Percentiles rank a stretch among this genome's conserved stretches.
phyloP scores from a whole-genome alignment of 2,888 invertebrate species.

The Andrena trimmerana region DNA sequence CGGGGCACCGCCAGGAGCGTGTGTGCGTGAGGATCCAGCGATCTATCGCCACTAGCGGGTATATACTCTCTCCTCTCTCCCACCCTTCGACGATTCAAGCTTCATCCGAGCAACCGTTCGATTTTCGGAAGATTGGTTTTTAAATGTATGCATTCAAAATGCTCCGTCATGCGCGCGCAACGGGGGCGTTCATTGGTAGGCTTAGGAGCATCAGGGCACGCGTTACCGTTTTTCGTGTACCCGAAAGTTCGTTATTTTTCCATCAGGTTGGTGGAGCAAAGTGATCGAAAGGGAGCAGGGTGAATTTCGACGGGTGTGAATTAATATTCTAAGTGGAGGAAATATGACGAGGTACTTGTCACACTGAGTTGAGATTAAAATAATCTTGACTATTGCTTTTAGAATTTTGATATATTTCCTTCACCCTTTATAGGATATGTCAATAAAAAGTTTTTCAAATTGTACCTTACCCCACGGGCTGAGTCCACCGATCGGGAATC shows the following conservation, averaged over 20 bases:
- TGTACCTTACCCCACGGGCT: slow-evolving; percentile 33
- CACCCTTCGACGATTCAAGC: neutral
- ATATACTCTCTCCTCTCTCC: neutral
- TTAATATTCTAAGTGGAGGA: neutral
- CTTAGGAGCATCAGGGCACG: neutral
- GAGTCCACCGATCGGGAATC: slow-evolving; percentile 26
- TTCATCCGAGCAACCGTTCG: neutral
- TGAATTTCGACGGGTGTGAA: slow-evolving; percentile 5
- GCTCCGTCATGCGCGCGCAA: slow-evolving; percentile 24
- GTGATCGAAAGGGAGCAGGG: neutral
- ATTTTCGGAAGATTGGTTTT: slow-evolving; percentile 48
- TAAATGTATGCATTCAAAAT: slow-evolving; percentile 55
- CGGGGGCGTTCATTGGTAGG: neutral
- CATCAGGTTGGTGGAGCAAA: neutral
- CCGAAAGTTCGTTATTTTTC: neutral
- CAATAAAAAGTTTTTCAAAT: neutral
- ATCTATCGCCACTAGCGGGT: neutral
- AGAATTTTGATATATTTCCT: no score
- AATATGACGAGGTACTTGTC: no score
- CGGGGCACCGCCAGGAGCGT: slow-evolving; percentile 71
- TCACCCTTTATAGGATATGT: neutral
- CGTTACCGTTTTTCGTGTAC: neutral
- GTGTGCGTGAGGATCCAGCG: slow-evolving; percentile 7
- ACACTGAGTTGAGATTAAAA: no score
- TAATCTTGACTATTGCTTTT: no score